These are phyloP conservation scores for Micropoecilia bifurca DNA, from an alignment of 2,797 vertebrate genomes.

Conservation along the genomic window DNA sequence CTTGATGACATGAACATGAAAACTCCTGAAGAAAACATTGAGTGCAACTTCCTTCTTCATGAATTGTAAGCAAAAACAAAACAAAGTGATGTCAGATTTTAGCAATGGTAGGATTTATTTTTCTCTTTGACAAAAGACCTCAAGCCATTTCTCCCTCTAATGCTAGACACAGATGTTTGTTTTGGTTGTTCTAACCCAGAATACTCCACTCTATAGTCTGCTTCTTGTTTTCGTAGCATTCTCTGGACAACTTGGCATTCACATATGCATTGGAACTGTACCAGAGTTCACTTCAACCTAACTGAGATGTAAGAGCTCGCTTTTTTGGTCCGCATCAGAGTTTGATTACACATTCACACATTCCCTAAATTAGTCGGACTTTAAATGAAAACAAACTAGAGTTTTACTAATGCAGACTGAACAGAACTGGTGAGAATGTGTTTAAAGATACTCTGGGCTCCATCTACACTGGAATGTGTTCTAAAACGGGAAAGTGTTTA, in stretches of 20 bases:
- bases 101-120: background rate
- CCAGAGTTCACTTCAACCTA: background rate
- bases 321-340: background rate
- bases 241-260: background rate
- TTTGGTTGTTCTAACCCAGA: background rate
- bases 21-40: too few relatives aligned
- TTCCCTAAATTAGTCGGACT: background rate
- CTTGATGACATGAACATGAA: too few relatives aligned
- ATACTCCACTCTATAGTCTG: background rate
- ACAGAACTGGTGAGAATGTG: too few relatives aligned
- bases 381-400: background rate
- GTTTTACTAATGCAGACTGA: too few relatives aligned
- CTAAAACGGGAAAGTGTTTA: too few relatives aligned
- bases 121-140: background rate
- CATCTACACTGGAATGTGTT: too few relatives aligned
- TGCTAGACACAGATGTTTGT: background rate
- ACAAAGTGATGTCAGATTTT: too few relatives aligned
- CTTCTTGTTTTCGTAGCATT: background rate
- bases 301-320: background rate
- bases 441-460: too few relatives aligned
- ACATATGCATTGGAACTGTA: background rate
- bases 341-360: background rate
- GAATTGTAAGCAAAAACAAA: too few relatives aligned
- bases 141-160: background rate
- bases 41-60: too few relatives aligned